Base-by-base conservation (phyloP, 2,113 vertebrate species). In the Siphamia tubifer region DNA sequence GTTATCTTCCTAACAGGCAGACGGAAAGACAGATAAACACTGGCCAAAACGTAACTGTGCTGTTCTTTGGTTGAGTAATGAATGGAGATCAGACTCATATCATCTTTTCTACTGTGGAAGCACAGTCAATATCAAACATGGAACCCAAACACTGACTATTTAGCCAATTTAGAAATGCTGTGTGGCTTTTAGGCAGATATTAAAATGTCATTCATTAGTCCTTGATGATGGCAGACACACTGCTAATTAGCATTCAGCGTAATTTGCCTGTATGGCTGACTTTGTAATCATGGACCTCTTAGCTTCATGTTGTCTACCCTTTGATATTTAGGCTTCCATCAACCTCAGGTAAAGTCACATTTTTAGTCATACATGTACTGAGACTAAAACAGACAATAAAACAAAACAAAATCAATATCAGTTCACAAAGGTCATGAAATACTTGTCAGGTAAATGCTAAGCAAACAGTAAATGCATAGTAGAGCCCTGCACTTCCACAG, bases 351-450 rank as follows among this genome's bases (percentile, higher is more conserved):
- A n/a, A n/a, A n/a, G n/a, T n/a, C n/a, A n/a, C n/a, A n/a, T n/a
- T n/a, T n/a, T n/a, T n/a, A n/a, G n/a, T n/a, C n/a, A n/a, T n/a
- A n/a, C n/a, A n/a, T n/a, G n/a, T n/a, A n/a, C n/a, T n/a, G n/a
- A n/a, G n/a, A n/a, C n/a, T n/a, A 69, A 51, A 69, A 27, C 20
- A 20, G 17, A 25, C 34, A 66, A 52, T 21, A 57, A 52, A 39
- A n/a, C 15, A 3, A 47, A 36, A 16, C 15, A 43, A 45, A 23
- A 13, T 19, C 34, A 15, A 11, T 40, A 51, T 63, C n/a, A 21
- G 0, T 49, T 54, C 31, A 47, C 27, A 25, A 39, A 45, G 1
- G 54, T 62, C 34, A 72, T n/a, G 36, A 61, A 67, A 62, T 44
- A 0, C 30, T 27, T 47, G 20, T 23, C 40, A 10, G 44, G 8